Evolutionary conservation across 2,797 vertebrate species (phyloP).

Genomic region (Sebastes oblongus): DNA sequence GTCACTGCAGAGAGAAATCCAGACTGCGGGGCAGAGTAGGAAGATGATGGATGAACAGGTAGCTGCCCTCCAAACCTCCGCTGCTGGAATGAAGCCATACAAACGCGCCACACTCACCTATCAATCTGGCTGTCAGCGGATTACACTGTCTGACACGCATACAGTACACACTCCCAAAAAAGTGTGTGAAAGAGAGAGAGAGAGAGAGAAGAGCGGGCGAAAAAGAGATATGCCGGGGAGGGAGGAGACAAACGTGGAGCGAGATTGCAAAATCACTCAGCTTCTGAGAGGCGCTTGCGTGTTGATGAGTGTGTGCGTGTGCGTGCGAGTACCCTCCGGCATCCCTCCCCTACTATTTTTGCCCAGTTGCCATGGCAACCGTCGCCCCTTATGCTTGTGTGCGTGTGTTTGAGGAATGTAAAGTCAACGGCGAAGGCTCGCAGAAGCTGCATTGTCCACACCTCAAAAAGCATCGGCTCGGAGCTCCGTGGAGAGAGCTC

Average conservation of each 20-base stretch:
- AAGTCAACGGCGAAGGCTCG: slow-evolving; percentile 33
- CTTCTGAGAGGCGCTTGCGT: slow-evolving; percentile 17
- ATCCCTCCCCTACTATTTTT: slow-evolving; percentile 61
- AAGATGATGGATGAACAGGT: slow-evolving; percentile 69
- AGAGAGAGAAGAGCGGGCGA: neutral
- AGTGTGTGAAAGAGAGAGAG: neutral
- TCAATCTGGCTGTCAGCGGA: slow-evolving; percentile 65
- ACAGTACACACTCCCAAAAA: slow-evolving; percentile 11
- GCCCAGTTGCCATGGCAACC: slow-evolving; percentile 69
- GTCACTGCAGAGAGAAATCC: slow-evolving; percentile 28
- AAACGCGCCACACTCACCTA: slow-evolving; percentile 49
- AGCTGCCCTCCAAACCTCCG: slow-evolving; percentile 50
- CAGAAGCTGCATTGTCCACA: slow-evolving; percentile 33
- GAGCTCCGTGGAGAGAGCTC: neutral
- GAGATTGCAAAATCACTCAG: slow-evolving; percentile 26
- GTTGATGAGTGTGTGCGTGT: slow-evolving; percentile 19
- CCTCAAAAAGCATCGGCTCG: neutral
- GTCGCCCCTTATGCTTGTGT: slow-evolving; percentile 20
- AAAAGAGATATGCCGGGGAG: slow-evolving; percentile 3
- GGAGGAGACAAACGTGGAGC: slow-evolving; percentile 14
- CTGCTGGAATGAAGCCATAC: slow-evolving; percentile 62
- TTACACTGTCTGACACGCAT: slow-evolving; percentile 33
- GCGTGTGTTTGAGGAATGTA: slow-evolving; percentile 45
- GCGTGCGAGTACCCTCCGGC: neutral
- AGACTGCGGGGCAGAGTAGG: slow-evolving; percentile 28